phyloP scores from a whole-genome alignment of 1,140 invertebrate species.

The Lordiphosa mommai region DNA sequence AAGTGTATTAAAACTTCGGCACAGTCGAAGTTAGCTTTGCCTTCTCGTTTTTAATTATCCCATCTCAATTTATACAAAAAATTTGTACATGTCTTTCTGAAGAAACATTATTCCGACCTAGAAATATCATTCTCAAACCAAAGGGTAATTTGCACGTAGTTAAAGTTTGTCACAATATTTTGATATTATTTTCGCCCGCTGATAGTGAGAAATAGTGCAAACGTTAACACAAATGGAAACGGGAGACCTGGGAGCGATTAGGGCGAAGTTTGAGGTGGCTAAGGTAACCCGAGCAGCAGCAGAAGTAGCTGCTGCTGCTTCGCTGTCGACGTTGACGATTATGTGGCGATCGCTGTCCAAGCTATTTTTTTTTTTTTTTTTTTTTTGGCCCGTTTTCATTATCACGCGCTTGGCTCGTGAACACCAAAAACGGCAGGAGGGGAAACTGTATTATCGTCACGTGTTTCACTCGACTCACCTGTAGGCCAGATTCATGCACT shows the following conservation, averaged over 20 bases:
- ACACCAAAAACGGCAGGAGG: conserved; percentile 14
- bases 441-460: background rate
- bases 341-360: conserved; percentile 41
- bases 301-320: conserved; percentile 1
- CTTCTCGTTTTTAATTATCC: no score
- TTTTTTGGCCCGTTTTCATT: conserved; percentile 40
- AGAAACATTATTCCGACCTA: no score
- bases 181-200: conserved; percentile 19
- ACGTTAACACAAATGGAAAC: conserved; percentile 59
- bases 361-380: conserved; percentile 31
- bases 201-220: conserved; percentile 15
- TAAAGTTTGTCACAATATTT: background rate
- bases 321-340: conserved; percentile 39
- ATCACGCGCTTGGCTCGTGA: conserved; percentile 43
- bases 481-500: conserved; percentile 98
- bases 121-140: no score
- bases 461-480: conserved; percentile 84
- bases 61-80: no score
- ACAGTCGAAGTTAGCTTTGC: no score
- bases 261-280: conserved; percentile 41
- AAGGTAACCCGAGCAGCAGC: conserved; percentile 57
- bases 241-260: conserved; percentile 46
- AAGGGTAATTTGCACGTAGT: no score
- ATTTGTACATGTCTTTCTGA: no score
- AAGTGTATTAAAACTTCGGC: no score